Conservation (phyloP, 2,888 invertebrate species). For the Microctonus hyperodae region DNA sequence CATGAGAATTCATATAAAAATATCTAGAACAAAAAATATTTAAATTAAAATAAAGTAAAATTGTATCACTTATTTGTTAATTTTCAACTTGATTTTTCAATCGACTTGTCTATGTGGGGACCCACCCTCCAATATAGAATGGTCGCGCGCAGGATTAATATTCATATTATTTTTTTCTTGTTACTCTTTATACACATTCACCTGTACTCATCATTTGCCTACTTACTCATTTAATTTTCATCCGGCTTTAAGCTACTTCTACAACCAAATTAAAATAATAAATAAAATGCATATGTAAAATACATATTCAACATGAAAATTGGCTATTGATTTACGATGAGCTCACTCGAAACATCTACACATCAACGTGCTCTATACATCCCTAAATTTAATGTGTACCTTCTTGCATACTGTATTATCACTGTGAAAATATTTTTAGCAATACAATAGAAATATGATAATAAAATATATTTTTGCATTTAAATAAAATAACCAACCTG, state of each 20-base stretch:
- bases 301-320: constrained; percentile 34
- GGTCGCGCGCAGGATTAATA: constrained; percentile 10
- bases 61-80: constrained; percentile 6
- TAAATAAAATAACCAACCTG: constrained; percentile 41
- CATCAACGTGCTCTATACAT: neutral
- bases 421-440: neutral
- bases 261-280: neutral
- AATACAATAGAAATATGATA: neutral
- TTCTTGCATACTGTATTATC: neutral
- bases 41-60: neutral
- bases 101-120: constrained; percentile 4
- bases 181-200: no score
- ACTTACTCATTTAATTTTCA: neutral
- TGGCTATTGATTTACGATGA: constrained; percentile 49
- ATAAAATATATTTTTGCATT: neutral
- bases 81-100: neutral
- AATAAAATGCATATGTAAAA: no score
- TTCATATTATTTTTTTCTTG: neutral
- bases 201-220: neutral
- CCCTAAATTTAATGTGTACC: neutral
- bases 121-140: constrained; percentile 13
- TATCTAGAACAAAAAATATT: no score
- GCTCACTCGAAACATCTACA: neutral
- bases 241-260: neutral
- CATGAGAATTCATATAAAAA: no score